phyloP scores from a whole-genome alignment of 2,797 vertebrate genomes.

The Selene dorsalis region DNA sequence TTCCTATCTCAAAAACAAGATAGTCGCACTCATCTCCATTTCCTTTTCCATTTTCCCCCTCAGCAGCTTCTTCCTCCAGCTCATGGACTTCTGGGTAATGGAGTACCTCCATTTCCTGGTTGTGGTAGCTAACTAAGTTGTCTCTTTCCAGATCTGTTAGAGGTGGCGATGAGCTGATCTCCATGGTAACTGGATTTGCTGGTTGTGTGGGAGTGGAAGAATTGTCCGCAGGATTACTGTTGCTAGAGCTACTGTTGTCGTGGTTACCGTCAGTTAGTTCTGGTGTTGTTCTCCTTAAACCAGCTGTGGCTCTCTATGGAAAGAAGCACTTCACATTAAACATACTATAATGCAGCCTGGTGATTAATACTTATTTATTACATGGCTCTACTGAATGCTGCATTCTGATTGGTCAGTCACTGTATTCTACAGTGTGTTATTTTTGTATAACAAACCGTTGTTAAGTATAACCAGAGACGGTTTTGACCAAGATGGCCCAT shows the following conservation, averaged over 20 bases:
- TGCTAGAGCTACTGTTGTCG: slow-evolving; percentile 26
- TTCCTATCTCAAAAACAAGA: slow-evolving; percentile 59
- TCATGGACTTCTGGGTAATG: slow-evolving; percentile 48
- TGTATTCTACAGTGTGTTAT: too few relatives aligned
- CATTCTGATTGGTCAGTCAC: too few relatives aligned
- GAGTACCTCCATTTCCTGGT: slow-evolving; percentile 49
- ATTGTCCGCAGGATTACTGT: slow-evolving; percentile 31
- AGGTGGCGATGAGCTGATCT: slow-evolving; percentile 61
- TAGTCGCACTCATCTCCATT: slow-evolving; percentile 62
- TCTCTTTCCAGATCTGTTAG: slow-evolving; percentile 56
- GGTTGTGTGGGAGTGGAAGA: slow-evolving; percentile 35
- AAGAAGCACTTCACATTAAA: slow-evolving; percentile 28
- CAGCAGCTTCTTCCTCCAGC: slow-evolving; percentile 18
- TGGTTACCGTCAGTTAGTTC: slow-evolving; percentile 71
- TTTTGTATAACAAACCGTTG: too few relatives aligned
- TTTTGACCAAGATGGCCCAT: too few relatives aligned
- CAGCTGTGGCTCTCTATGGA: slow-evolving; percentile 76
- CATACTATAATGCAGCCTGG: neutral
- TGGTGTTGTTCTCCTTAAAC: slow-evolving; percentile 66
- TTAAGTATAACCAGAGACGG: too few relatives aligned
- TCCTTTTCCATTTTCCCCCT: slow-evolving; percentile 19
- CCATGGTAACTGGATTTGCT: slow-evolving; percentile 65
- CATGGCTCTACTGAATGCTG: too few relatives aligned
- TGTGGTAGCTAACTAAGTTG: slow-evolving; percentile 41
- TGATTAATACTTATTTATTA: neutral